Base-by-base conservation (phyloP, 2,113 vertebrate species). In the Empidonax traillii region DNA sequence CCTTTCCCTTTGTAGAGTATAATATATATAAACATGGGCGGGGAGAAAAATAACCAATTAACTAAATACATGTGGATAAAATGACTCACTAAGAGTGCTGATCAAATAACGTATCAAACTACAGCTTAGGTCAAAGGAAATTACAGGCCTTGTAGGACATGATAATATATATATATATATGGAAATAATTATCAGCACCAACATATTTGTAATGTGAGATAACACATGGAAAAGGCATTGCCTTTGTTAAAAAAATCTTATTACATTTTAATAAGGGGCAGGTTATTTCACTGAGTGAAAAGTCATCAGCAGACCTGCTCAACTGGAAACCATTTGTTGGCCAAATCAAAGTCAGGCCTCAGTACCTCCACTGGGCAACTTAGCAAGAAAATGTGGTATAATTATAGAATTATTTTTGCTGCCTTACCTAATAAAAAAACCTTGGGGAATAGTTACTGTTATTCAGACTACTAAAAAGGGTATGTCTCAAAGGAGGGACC, bases 1-100 rank as follows among this genome's bases (percentile, higher is more conserved):
- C 88, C 93, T 98, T 97, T 96, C 89, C 93, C 96, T 96, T 97
- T 94, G 80, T 93, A 93, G 78, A 96, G 78, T 94, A 97, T 94
- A 98, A 96, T 97, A 97, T 92, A 97, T 94, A 97, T 96, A 98
- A 98, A 98, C 97, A 98, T 93, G 96, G 95, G 93, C n/a, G 93
- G 95, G 77, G 74, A 93, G 96, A 96, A 97, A 96, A 97, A 97
- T 92, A 95, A 96, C 96, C 95, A 97, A 98, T 98, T 98, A 98
- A 96, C 97, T 98, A 97, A 98, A 98, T 97, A 96, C 55, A 92
- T 97, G 95, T 96, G 95, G 95, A 94, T 94, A 96, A 98, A 97
- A 96, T 96, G 96, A 97, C 94, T 97, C 93, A 97, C 95, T 98
- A 94, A 95, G 92, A 97, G 74, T 14, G 16, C 85, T 97, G 97